Base-by-base conservation (phyloP, 2,113 vertebrate species). In the Poicephalus gulielmi region DNA sequence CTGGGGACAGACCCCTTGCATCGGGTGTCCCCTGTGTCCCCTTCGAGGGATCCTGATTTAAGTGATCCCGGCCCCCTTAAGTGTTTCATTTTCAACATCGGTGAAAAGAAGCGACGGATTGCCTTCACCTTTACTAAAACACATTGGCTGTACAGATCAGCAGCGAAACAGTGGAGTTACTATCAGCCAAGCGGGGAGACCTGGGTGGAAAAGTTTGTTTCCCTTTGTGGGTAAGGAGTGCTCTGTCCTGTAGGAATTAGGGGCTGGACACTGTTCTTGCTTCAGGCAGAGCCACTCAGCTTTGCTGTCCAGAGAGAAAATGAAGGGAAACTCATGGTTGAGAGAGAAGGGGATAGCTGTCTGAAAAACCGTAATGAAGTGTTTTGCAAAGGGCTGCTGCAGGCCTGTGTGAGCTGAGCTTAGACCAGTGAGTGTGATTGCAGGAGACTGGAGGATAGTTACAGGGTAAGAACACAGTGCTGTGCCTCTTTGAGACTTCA, bases 31-130 rank as follows among this genome's bases (percentile, higher is more conserved):
- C 52, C 46, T 14, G 27, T 10, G 4, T 16, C 10, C 15, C n/a
- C 28, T 27, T 44, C 11, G 8, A 49, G 75, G 30, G 14, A 74
- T 4, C 43, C 35, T 3, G 30, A 59, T 59, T 24, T 59, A 15
- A 15, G 9, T 59, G 1, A 6, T 10, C 13, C 17, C 5, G 43
- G 6, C 13, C n/a, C 37, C 30, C 27, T 39, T 4, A 43, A 44
- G 39, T 0, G 0, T n/a, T 63, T 64, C 27, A 1, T 5, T 84
- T 60, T 18, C 16, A 27, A 2, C 28, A 6, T 12, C 18, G n/a
- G 6, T 30, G 50, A 13, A 35, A 49, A 60, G 47, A 59, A 17
- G 30, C 4, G 18, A 82, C 59, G 62, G 44, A 11, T 64, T 64
- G 13, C 6, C 35, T 53, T 68, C 37, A 17, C 25, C 13, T 15